Evolutionary conservation across 2,888 invertebrate species (phyloP), one percentile per base, ranked within the genome.

Genomic region (Herminia tarsipennalis): DNA sequence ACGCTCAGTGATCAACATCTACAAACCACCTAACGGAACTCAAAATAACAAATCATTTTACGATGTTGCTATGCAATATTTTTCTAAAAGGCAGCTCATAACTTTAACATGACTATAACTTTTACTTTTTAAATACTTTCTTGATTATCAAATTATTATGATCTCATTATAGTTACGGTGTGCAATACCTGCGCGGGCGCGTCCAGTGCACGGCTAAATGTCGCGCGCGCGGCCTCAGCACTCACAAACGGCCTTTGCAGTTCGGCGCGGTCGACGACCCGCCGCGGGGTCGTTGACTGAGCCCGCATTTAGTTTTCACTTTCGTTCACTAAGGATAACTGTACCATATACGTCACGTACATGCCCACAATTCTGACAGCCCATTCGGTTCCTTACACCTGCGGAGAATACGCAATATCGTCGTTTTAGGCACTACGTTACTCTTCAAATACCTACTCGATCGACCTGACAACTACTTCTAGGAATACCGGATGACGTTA

Each of bases 221-320:
- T 86, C 86, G 84, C 81, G 78, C 76, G 73, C 79, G 77, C 87
- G 89, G 89, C 89, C 89, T 88, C 90, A 84, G 82, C 86, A 83
- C 83, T 85, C 88, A 83, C 89, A 83, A 88, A 90, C 90, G 91
- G 90, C 91, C 91, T 91, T 91, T 90, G 90, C 89, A 88, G 89
- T 89, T 88, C 81, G 87, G 85, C 70, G 81, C 89, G 90, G 91
- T 89, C 90, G 79, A 81, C 84, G 90, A 90, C 87, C 90, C 83
- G 70, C 64, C 59, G 40, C 57, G 75, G 77, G 90, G 83, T 89
- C 86, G 78, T 74, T 83, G 88, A 86, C 88, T 89, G 82, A 70
- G 69, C 85, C 84, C 83, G 83, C 86, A 85, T 88, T 86, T 87
- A 88, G 87, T 89, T 91, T 91, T 91, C 91, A 91, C 91, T 91